Percentiles rank a stretch among this genome's conserved stretches.
Evolutionary conservation across 2,113 vertebrate genomes (phyloP).

Genomic region (Podocnemis expansa): DNA sequence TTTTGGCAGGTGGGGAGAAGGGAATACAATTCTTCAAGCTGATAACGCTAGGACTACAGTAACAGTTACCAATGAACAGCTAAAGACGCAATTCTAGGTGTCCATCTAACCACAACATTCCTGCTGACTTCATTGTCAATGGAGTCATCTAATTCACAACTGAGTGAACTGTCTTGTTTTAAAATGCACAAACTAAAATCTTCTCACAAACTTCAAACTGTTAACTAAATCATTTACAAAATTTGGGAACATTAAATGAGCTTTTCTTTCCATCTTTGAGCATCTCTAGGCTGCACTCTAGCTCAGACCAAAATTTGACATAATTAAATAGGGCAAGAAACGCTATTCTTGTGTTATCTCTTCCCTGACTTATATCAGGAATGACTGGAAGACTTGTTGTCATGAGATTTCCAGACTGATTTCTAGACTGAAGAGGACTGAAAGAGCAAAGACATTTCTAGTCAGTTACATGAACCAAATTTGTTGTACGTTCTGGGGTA

Average conservation of each 20-base stretch:
- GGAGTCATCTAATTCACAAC: not conserved
- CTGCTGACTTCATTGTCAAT: not conserved
- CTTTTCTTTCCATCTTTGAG: not conserved
- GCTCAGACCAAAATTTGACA: not conserved
- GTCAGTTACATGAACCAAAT: slow-evolving; percentile 5
- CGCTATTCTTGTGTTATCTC: not conserved
- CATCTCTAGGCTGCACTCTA: not conserved
- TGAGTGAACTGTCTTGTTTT: not conserved
- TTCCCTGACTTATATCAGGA: not conserved
- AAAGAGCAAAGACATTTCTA: not conserved
- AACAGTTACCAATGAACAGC: not conserved
- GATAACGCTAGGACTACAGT: not conserved
- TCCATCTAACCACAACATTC: not conserved
- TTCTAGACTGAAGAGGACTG: not conserved
- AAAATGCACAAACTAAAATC: not conserved
- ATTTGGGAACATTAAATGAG: not conserved
- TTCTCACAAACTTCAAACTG: not conserved
- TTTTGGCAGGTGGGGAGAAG: too few relatives aligned
- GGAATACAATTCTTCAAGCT: not conserved
- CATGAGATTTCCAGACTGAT: not conserved
- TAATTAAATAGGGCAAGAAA: not conserved
- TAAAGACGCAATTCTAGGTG: not conserved
- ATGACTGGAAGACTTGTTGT: not conserved
- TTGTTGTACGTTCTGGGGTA: not conserved
- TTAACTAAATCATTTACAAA: not conserved